phyloP scores from a whole-genome alignment of 2,888 invertebrate genomes.

The Xiphydria camelus region DNA sequence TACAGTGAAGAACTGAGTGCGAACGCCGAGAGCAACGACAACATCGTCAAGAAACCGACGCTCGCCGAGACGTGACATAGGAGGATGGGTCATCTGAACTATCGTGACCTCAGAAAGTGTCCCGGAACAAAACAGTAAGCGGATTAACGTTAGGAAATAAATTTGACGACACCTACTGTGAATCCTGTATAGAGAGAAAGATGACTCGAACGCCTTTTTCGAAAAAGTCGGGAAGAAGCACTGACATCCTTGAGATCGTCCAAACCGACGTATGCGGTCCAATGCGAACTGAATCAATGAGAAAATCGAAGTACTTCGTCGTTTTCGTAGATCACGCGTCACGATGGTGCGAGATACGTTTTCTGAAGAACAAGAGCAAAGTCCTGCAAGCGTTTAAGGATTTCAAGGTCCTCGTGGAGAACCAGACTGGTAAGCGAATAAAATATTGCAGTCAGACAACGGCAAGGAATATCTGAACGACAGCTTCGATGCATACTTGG shows the following conservation, averaged over 20 bases:
- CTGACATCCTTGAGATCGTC: conserved; percentile 14
- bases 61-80: too few relatives aligned
- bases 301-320: conserved; percentile 11
- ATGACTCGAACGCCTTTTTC: too few relatives aligned
- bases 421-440: conserved; percentile 6
- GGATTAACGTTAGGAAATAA: too few relatives aligned
- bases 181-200: too few relatives aligned
- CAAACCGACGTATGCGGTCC: conserved; percentile 22
- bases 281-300: conserved; percentile 13
- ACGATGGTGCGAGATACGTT: conserved; percentile 13
- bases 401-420: conserved; percentile 8
- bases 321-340: conserved; percentile 21
- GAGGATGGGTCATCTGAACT: too few relatives aligned
- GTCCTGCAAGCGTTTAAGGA: conserved; percentile 8
- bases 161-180: too few relatives aligned
- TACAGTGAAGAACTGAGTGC: too few relatives aligned
- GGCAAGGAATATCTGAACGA: conserved; percentile 21
- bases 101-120: too few relatives aligned
- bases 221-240: too few relatives aligned
- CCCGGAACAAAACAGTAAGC: too few relatives aligned
- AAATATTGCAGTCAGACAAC: conserved; percentile 22
- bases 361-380: conserved; percentile 14
- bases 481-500: conserved; percentile 5
- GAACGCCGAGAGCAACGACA: too few relatives aligned
- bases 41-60: too few relatives aligned